Conservation (phyloP, 2,888 invertebrate species). For the Graphium colonna region DNA sequence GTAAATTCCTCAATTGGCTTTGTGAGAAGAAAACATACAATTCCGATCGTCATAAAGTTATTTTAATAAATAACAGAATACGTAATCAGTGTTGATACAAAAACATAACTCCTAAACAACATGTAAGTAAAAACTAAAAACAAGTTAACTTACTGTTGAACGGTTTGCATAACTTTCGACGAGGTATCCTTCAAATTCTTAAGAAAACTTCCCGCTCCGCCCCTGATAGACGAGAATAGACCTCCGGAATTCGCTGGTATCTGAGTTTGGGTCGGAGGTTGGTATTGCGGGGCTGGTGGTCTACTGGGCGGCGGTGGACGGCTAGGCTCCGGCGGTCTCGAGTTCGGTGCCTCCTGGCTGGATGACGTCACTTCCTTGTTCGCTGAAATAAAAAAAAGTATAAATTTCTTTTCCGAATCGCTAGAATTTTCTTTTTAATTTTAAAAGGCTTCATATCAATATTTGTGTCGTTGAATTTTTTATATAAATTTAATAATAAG, state of each 20-base stretch:
- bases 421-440: too few relatives aligned
- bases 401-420: too few relatives aligned
- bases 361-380: slow-evolving; percentile 48
- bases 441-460: too few relatives aligned
- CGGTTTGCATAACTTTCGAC: slow-evolving; percentile 97
- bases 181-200: slow-evolving; percentile 98
- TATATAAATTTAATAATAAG: too few relatives aligned
- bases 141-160: slow-evolving; percentile 86
- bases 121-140: too few relatives aligned
- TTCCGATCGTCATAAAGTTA: too few relatives aligned
- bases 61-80: too few relatives aligned
- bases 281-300: slow-evolving; percentile 54
- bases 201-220: slow-evolving; percentile 95
- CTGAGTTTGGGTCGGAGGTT: slow-evolving; percentile 47
- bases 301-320: slow-evolving; percentile 54
- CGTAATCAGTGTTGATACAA: too few relatives aligned
- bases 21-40: too few relatives aligned
- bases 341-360: slow-evolving; percentile 49
- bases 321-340: slow-evolving; percentile 58
- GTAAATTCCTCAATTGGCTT: too few relatives aligned
- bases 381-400: slow-evolving; percentile 43
- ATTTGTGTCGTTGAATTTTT: too few relatives aligned
- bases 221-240: slow-evolving; percentile 91
- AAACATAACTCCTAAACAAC: too few relatives aligned
- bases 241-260: slow-evolving; percentile 73